Base-by-base conservation (phyloP, 2,888 invertebrate species). In the Oscheius sp. region DNA sequence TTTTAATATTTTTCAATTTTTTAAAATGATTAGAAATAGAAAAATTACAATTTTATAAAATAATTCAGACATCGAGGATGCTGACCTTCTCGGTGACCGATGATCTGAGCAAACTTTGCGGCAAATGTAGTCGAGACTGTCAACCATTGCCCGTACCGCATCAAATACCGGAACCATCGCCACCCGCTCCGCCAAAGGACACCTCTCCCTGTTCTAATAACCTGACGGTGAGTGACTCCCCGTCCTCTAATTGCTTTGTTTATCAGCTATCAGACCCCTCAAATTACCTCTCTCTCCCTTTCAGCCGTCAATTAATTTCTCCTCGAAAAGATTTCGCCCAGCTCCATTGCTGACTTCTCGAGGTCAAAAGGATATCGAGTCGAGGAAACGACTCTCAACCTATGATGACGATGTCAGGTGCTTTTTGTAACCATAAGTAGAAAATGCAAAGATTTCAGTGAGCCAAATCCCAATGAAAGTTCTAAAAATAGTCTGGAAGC, bases 41-140 rank as follows among this genome's bases (percentile, higher is more conserved):
- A 63, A 29, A 9, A 16, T 13, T 49, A 21, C 3, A 49, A 18
- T 7, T 7, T 49, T 7, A 49, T 18, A 49, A 18, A 13, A 13
- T n/a, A 29, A 41, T 66, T 23, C 46, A 72, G 72, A 64, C 72
- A 16, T 43, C 41, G 29, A n/a, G 55, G 13, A 23, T 43, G n/a
- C 23, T 66, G 23, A 72, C 72, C 52, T 72, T 72, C 35, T 72
- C 72, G 12, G 72, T 72, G 18, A 72, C 72, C 18, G 56, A 53
- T 41, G 66, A 72, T 55, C 25, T 72, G 18, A 72, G 72, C 59
- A 72, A 72, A 41, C 27, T 72, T n/a, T 72, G 72, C 35, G 56
- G 27, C 16, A 43, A 41, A 35, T 72, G 72, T 41, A 66, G 52
- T 18, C 9, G 35, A 16, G 21, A 21, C 46, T 46, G 49, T 25